Evolutionary conservation across 2,888 invertebrate genomes (phyloP).

Genomic region (Caenorhabditis uteleia): DNA sequence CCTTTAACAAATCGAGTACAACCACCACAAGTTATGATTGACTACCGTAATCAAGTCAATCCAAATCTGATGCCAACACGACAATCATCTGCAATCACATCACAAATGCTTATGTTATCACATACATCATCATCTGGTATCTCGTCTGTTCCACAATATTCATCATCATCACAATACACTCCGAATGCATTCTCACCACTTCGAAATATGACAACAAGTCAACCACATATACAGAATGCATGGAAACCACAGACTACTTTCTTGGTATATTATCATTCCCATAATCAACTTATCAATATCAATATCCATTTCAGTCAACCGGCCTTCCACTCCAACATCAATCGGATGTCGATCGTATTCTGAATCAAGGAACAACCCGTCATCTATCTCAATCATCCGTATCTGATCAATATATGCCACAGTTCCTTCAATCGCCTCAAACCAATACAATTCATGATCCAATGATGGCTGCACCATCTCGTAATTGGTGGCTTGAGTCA

Average conservation of each 20-base stretch:
- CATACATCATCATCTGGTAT: constrained; percentile 26
- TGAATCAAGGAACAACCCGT: background rate
- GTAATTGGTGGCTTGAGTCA: constrained; percentile 34
- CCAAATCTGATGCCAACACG: constrained; percentile 47
- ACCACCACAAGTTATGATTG: constrained; percentile 27
- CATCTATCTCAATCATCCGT: constrained; percentile 2
- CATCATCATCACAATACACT: constrained; percentile 33
- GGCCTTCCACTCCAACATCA: background rate
- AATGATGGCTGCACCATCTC: constrained; percentile 28
- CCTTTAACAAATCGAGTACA: too few species aligned
- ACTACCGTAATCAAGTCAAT: constrained; percentile 9
- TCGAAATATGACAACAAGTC: constrained; percentile 2
- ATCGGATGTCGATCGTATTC: constrained; percentile 24
- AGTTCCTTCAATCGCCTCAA: constrained; percentile 52
- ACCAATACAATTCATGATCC: constrained; percentile 8
- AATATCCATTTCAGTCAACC: background rate
- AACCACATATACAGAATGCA: too few species aligned
- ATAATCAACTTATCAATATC: background rate
- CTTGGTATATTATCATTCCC: too few species aligned
- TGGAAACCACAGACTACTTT: too few species aligned
- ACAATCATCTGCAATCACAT: constrained; percentile 47
- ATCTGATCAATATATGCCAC: constrained; percentile 55
- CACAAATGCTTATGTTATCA: constrained; percentile 48
- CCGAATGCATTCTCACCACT: constrained; percentile 15
- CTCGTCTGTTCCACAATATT: constrained; percentile 37